Conservation (phyloP, 2,113 vertebrate genomes). For the Pelmatolapia mariae region DNA sequence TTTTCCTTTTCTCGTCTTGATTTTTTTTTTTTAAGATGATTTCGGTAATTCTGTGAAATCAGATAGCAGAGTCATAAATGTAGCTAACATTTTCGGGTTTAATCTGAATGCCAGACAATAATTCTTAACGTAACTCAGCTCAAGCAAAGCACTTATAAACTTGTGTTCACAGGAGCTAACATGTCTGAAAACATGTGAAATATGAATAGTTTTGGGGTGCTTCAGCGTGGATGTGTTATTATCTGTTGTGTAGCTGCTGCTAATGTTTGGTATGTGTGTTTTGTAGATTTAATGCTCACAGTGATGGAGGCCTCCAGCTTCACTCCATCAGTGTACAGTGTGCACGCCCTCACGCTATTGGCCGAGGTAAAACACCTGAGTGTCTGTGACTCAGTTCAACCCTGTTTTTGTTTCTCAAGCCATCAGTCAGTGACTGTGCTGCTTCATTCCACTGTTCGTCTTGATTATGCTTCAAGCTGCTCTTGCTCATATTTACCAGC, state of each 20-base stretch:
- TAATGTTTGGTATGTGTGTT: slow-evolving; percentile 45
- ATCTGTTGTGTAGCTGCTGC: background rate
- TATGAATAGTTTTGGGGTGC: background rate
- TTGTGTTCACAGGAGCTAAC: background rate
- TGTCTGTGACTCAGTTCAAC: background rate
- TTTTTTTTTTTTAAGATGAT: background rate
- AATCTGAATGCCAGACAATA: background rate
- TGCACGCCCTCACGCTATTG: slow-evolving; percentile 92
- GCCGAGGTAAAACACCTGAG: slow-evolving; percentile 83
- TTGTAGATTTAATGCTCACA: slow-evolving; percentile 92
- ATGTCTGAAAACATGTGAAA: background rate
- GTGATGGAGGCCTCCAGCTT: slow-evolving; percentile 93
- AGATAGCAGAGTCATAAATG: background rate
- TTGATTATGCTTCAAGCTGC: background rate
- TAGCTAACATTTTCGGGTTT: background rate
- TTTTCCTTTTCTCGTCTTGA: background rate
- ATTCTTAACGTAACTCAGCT: background rate
- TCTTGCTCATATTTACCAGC: background rate
- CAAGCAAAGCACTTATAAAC: background rate
- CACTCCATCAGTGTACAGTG: slow-evolving; percentile 96
- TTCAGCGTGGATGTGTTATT: background rate
- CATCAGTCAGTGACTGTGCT: background rate
- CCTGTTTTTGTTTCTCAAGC: background rate
- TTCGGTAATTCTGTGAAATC: background rate
- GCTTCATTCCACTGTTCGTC: background rate